Evolutionary conservation across 2,888 invertebrate species (phyloP), one percentile per base, ranked within the genome.

Genomic region (Myathropa florea): DNA sequence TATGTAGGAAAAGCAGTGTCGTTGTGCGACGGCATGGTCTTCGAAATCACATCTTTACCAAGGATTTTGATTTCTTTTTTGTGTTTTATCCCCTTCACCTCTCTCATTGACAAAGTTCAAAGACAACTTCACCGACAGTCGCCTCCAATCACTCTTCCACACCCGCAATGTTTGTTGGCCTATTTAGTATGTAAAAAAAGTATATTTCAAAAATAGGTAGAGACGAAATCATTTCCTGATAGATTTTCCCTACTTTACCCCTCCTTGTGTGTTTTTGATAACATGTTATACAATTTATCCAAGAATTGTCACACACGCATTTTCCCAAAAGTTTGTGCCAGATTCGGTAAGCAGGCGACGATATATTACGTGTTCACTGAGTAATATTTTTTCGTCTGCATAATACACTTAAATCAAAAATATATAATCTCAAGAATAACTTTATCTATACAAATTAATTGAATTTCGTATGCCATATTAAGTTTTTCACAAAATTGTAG

Each of bases 1-100:
- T 63, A 77, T 77, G 63, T 81, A 81, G 77, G 85, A 70, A 85
- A 85, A 59, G 68, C 36, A 26, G 67, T 80, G 72, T 80, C 65
- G 39, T 39, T 78, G 59, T 46, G 24, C 61, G 70, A 57, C 64
- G 46, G 63, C 28, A 72, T 59, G 59, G 53, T 76, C 21, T 65
- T 68, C 71, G 78, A 65, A 82, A 33, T 83, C 61, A 64, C 24
- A 73, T 57, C 30, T 82, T 39, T 55, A 82, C 24, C 81, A 85
- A 85, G 81, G 85, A 81, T 82, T 81, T 82, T 70, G 21, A 53
- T 71, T 71, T 65, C 33, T 63, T 33, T 63, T 59, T 46, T 59
- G n/a, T 18, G 0, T 36, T 21, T 21, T 33, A 28, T 57, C 12
- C 68, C 57, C 36, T 59, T 60, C 26, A 14, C 18, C 3, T 33